Conservation (phyloP, 2,888 invertebrate species). For the Sminthurides aquaticus region DNA sequence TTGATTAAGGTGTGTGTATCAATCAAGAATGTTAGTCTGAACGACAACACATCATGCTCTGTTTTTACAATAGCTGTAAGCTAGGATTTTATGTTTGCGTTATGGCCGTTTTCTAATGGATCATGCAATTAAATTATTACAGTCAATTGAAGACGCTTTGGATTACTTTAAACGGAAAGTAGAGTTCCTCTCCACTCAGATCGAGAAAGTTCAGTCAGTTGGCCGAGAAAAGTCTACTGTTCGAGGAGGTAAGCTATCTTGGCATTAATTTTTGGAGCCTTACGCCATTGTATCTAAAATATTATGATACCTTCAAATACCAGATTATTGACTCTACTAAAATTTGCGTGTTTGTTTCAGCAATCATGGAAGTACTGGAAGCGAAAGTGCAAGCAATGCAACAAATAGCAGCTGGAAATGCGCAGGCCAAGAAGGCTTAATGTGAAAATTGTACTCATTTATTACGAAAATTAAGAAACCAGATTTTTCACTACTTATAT, state of each 20-base stretch:
- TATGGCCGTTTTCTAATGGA: background rate
- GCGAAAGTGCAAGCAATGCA: slow-evolving; percentile 56
- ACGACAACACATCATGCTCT: too few relatives aligned
- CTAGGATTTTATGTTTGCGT: too few relatives aligned
- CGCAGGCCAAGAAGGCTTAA: slow-evolving; percentile 21
- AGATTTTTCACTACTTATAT: too few relatives aligned
- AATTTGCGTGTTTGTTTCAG: slow-evolving; percentile 45
- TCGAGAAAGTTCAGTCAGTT: slow-evolving; percentile 80
- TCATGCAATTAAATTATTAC: background rate
- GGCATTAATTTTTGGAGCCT: background rate
- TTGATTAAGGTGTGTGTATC: too few relatives aligned
- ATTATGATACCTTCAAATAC: background rate
- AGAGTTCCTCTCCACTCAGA: slow-evolving; percentile 84
- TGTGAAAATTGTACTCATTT: slow-evolving; percentile 2
- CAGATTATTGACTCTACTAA: background rate
- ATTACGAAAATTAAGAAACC: slow-evolving; percentile 4
- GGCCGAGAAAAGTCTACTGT: slow-evolving; percentile 76
- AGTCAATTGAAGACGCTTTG: slow-evolving; percentile 49
- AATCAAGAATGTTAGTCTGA: too few relatives aligned
- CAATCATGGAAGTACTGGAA: slow-evolving; percentile 68
- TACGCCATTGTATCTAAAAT: background rate
- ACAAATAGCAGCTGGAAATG: slow-evolving; percentile 34
- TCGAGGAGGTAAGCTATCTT: slow-evolving; percentile 55
- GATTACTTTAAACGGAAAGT: slow-evolving; percentile 89
- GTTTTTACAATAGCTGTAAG: too few relatives aligned